Evolutionary conservation across 1,140 invertebrate genomes (phyloP), one percentile per base, ranked within the genome.

Genomic region (Drosophila athabasca): DNA sequence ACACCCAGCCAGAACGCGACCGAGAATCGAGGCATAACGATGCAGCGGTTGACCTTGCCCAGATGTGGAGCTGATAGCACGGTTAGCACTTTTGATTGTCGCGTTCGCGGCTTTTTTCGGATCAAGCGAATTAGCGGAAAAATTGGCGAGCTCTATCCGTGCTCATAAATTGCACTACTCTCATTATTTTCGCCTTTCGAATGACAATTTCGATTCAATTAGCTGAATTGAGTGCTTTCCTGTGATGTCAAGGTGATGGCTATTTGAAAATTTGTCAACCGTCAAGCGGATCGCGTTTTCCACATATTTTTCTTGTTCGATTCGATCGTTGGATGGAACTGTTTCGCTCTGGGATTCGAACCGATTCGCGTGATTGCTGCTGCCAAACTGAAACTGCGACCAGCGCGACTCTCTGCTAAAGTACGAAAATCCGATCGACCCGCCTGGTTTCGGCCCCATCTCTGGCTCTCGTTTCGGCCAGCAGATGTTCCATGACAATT

Each of bases 81-180:
- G 58, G 65, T 70, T 69, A 69, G 77, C 82, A 87, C 83, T 82
- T 31, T 70, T 81, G 77, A 81, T 85, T 75, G 72, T 52, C 51
- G 62, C 68, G 74, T 65, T 79, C 55, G 77, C 83, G 74, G 75
- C 62, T 49, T 39, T 39, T 24, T 49, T 9, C 39, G 2, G 46
- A 26, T 55, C 66, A 2, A 31, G 8, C 31, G 11, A 59, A 68
- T 79, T 76, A 78, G 51, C 62, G 78, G 71, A 62, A 44, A 87
- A 82, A 54, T 71, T 76, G 51, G 64, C 77, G 55, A 80, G 49
- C 41, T 78, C 59, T 62, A 31, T 65, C 46, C 53, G 65, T 73
- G 68, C 44, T 70, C 70, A 76, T 79, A 68, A 87, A 87, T 87
- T 88, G 79, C 83, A 87, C 61, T 87, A 65, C 51, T 76, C 64